Conservation (phyloP, 2,113 vertebrate species). For the Pituophis catenifer region DNA sequence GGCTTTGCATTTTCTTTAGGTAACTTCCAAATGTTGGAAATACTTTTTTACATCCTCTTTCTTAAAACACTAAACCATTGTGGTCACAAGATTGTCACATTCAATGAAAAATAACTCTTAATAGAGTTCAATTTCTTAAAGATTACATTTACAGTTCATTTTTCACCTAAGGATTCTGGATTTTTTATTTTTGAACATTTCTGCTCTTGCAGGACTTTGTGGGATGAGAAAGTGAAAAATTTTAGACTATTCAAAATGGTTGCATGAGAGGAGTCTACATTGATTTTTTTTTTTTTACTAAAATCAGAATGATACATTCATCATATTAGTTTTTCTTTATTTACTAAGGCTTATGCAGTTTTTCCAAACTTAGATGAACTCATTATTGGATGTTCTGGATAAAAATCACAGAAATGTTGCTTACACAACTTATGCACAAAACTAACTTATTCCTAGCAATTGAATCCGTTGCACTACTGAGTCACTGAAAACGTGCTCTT, state of each 20-base stretch:
- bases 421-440: neutral
- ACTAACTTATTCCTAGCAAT: neutral
- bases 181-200: neutral
- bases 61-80: neutral
- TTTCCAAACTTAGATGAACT: neutral
- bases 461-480: neutral
- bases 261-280: neutral
- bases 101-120: neutral
- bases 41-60: neutral
- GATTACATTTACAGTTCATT: neutral
- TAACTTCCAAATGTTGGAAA: neutral
- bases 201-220: neutral
- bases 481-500: neutral
- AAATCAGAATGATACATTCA: neutral
- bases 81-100: neutral
- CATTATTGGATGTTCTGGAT: neutral
- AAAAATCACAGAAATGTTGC: neutral
- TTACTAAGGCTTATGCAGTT: neutral
- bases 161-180: neutral
- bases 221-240: neutral
- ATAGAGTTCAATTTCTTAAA: neutral
- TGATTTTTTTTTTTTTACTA: neutral
- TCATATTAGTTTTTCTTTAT: neutral
- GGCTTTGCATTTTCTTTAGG: neutral
- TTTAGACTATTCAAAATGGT: neutral